phyloP scores from a whole-genome alignment of 2,888 invertebrate genomes.

The Carcina quercana region DNA sequence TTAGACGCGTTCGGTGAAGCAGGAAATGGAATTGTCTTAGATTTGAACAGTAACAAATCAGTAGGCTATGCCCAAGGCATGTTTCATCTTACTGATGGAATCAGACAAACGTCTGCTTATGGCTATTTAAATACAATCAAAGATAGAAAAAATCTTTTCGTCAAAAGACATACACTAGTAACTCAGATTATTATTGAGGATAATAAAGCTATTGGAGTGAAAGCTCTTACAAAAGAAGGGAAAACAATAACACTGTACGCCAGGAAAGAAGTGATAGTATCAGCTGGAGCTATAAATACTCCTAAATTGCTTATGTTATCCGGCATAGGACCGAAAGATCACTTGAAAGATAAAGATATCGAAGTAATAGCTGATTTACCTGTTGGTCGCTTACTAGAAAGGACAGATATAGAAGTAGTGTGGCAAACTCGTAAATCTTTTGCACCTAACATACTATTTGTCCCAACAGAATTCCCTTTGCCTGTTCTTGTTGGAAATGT shows the following conservation, averaged over 20 bases:
- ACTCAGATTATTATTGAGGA: constrained; percentile 30
- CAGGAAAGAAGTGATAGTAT: no score
- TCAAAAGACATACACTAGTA: constrained; percentile 33
- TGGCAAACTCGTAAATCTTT: constrained; percentile 44
- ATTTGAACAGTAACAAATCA: neutral
- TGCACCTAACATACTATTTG: constrained; percentile 30
- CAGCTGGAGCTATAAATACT: no score
- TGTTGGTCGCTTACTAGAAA: constrained; percentile 63
- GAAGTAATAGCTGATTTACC: no score
- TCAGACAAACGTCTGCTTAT: constrained; percentile 33
- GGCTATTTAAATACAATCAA: constrained; percentile 33
- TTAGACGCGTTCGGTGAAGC: neutral
- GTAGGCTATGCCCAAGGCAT: neutral
- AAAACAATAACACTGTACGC: no score
- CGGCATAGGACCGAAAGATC: no score
- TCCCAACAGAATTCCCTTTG: constrained; percentile 23
- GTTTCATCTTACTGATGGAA: neutral
- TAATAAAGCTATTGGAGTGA: no score
- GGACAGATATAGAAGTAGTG: constrained; percentile 54
- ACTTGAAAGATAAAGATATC: no score
- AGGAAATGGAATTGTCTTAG: neutral
- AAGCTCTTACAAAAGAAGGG: no score
- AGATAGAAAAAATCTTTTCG: constrained; percentile 32
- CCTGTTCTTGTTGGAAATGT: constrained; percentile 30
- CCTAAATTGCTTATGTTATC: no score